Evolutionary conservation across 1,140 invertebrate species (phyloP).

Genomic region (Solenopsis invicta): DNA sequence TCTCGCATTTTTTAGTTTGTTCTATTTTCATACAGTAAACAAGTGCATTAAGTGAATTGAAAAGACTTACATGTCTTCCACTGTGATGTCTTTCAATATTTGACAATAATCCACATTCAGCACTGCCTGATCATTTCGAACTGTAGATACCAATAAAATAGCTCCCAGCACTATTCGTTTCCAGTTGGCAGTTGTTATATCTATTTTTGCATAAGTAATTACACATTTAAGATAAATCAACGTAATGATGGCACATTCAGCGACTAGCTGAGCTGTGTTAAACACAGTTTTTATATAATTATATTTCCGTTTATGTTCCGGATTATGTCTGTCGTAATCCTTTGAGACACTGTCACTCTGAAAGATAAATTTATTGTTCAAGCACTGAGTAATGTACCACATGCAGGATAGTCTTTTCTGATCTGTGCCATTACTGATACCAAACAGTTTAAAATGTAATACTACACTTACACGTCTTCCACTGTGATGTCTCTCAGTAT

Average conservation of each 20-base stretch:
- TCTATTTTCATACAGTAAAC: not conserved
- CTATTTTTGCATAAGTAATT: constrained; percentile 99
- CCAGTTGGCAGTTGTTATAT: constrained; percentile 99
- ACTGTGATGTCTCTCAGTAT: too few species aligned
- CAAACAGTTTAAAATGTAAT: too few species aligned
- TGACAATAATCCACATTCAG: constrained; percentile 99
- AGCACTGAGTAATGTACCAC: too few species aligned
- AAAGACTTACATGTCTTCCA: constrained; percentile 97
- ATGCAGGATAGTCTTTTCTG: too few species aligned
- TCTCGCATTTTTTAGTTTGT: not conserved
- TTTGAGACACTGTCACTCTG: constrained; percentile 95
- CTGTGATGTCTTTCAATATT: constrained; percentile 99
- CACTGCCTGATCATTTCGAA: constrained; percentile 99
- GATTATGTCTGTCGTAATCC: constrained; percentile 97
- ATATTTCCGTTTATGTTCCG: constrained; percentile 99
- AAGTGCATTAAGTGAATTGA: not conserved
- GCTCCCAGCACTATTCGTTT: constrained; percentile 98
- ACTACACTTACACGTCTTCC: too few species aligned
- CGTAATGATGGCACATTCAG: constrained; percentile 99
- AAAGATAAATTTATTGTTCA: too few species aligned
- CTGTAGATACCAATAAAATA: constrained; percentile 99
- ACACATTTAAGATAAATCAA: constrained; percentile 98
- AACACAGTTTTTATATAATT: constrained; percentile 99
- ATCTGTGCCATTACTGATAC: not conserved
- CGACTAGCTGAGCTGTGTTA: constrained; percentile 99